These are phyloP conservation scores for Ophion ellenae DNA, from an alignment of 2,888 invertebrate genomes.

Conservation along the genomic window DNA sequence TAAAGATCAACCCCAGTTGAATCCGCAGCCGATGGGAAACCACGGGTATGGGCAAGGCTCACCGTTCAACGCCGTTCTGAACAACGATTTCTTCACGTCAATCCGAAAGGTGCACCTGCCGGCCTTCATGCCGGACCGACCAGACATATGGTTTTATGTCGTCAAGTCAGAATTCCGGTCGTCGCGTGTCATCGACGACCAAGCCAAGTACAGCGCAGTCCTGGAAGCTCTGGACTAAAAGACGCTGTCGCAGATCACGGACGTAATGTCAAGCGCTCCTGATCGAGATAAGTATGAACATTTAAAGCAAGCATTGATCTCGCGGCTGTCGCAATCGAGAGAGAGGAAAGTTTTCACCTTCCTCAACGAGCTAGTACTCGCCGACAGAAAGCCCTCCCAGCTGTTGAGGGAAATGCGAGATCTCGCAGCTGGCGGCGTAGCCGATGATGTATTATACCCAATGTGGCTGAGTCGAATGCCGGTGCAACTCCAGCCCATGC, in stretches of 20 bases:
- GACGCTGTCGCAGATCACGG: background rate
- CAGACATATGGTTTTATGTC: slow-evolving; percentile 3
- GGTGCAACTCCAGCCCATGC: background rate
- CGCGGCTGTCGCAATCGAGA: slow-evolving; percentile 58
- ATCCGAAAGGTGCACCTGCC: background rate
- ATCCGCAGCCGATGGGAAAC: no score
- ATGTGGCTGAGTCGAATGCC: slow-evolving; percentile 47
- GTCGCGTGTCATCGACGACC: background rate
- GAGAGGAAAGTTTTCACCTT: slow-evolving; percentile 53
- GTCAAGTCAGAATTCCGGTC: background rate
- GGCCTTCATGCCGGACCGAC: background rate
- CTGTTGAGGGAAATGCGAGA: slow-evolving; percentile 54
- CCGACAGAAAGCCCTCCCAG: slow-evolving; percentile 61
- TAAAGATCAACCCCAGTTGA: no score
- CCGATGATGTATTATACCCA: slow-evolving; percentile 48
- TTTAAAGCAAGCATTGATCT: slow-evolving; percentile 55
- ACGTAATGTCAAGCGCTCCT: background rate
- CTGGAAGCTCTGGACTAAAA: background rate
- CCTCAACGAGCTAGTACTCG: slow-evolving; percentile 60
- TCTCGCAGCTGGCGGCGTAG: slow-evolving; percentile 32
- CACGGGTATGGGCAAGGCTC: no score
- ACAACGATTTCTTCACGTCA: background rate
- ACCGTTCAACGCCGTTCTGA: no score
- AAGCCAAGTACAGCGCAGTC: background rate
- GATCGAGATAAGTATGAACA: background rate